These are phyloP conservation scores for Spea multiplicata DNA, from an alignment of 2,113 vertebrate genomes.

Conservation along the genomic window DNA sequence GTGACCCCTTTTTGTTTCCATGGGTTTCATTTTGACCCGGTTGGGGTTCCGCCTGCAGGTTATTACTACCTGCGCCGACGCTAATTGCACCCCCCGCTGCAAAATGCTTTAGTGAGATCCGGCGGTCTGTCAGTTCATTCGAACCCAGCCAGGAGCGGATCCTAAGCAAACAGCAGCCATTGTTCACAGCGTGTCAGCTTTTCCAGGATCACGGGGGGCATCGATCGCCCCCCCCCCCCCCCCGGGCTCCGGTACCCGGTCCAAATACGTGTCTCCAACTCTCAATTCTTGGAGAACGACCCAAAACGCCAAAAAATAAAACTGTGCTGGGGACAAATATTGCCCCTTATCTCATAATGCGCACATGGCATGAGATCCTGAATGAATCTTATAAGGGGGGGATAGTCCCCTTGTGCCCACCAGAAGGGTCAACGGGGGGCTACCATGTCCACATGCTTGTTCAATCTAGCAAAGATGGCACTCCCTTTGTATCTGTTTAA, in stretches of 20 bases:
- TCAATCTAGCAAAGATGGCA: no score
- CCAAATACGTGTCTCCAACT: constrained; percentile 3
- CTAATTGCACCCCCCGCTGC: constrained; percentile 18
- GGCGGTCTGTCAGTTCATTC: constrained; percentile 41
- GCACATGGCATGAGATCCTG: no score
- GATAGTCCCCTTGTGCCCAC: no score
- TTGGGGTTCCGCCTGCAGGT: not conserved
- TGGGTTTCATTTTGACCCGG: no score
- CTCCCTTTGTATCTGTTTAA: not conserved
- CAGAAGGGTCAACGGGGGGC: no score
- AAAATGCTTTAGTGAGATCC: not conserved
- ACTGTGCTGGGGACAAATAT: no score
- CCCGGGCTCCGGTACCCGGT: not conserved
- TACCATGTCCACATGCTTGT: no score
- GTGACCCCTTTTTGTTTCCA: no score
- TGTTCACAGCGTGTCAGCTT: constrained; percentile 37
- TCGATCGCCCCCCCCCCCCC: constrained; percentile 7
- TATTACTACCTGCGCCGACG: constrained; percentile 2
- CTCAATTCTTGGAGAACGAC: no score
- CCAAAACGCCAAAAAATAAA: not conserved
- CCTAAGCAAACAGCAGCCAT: not conserved
- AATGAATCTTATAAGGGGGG: no score
- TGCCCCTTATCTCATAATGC: no score
- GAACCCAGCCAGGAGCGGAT: constrained; percentile 14
- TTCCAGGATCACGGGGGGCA: constrained; percentile 11